Evolutionary conservation across 2,797 vertebrate species (phyloP).

Genomic region (Cephalopachus bancanus): DNA sequence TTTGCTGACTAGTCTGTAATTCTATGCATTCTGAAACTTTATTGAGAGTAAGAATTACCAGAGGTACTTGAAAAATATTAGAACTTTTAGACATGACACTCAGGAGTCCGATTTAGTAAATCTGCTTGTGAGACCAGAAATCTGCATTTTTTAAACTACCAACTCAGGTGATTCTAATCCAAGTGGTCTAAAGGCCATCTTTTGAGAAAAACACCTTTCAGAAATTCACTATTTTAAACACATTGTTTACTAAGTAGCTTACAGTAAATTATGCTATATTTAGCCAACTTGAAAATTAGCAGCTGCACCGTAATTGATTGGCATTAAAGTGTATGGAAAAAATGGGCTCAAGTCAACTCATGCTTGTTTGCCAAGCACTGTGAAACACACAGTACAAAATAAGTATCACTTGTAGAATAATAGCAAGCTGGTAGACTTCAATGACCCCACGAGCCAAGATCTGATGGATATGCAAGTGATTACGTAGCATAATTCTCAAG

Average conservation of each 20-base stretch:
- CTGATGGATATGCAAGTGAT: neutral
- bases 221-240: neutral
- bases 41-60: neutral
- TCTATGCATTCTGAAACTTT: neutral
- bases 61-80: neutral
- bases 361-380: neutral
- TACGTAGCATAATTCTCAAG: neutral
- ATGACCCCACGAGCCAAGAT: neutral
- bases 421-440: neutral
- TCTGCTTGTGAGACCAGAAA: neutral
- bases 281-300: neutral
- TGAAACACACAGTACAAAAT: neutral
- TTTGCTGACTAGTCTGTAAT: neutral
- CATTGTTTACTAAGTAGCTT: neutral
- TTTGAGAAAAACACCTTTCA: slow-evolving; percentile 10
- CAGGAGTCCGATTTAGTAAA: neutral
- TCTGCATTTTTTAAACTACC: neutral
- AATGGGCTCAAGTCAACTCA: neutral
- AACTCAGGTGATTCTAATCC: neutral
- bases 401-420: neutral
- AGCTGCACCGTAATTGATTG: neutral
- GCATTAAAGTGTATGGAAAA: neutral
- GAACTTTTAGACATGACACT: neutral
- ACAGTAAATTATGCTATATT: neutral
- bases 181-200: neutral